Percentiles rank a stretch among this genome's conserved stretches.
phyloP scores from a whole-genome alignment of 2,888 invertebrate species.

The Caenorhabditis macrosperma region DNA sequence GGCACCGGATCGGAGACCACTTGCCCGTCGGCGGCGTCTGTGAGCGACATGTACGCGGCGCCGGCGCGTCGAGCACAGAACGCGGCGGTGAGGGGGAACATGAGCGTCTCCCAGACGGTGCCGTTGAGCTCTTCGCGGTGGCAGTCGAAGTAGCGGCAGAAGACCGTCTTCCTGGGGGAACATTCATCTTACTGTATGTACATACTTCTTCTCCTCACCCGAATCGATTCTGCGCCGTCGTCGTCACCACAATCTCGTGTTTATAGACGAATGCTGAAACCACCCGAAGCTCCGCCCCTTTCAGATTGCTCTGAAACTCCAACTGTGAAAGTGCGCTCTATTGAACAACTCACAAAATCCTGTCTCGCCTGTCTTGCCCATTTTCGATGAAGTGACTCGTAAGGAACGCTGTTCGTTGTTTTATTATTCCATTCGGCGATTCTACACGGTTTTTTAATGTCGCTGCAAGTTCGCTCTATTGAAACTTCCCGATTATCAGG shows the following conservation, averaged over 20 bases:
- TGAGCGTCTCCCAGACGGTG: background rate
- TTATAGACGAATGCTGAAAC: constrained; percentile 11
- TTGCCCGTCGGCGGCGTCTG: background rate
- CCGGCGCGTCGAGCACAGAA: constrained; percentile 14
- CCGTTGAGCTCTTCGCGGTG: constrained; percentile 8
- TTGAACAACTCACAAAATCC: too few species aligned
- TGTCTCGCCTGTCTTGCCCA: background rate
- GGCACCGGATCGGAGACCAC: constrained; percentile 10
- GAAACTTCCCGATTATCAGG: too few species aligned
- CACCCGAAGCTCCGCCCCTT: constrained; percentile 4
- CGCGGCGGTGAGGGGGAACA: constrained; percentile 11
- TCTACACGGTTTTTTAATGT: background rate
- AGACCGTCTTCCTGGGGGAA: constrained; percentile 2
- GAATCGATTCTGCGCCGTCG: constrained; percentile 8
- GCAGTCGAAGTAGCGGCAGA: constrained; percentile 27
- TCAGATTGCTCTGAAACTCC: too few species aligned
- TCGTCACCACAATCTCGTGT: constrained; percentile 24
- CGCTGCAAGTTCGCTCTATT: background rate
- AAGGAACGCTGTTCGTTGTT: background rate
- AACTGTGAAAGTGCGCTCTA: too few species aligned
- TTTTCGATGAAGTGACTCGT: background rate
- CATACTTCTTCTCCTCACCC: background rate
- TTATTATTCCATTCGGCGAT: background rate
- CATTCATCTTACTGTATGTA: background rate
- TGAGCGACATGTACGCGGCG: constrained; percentile 1